Conservation (phyloP, 2,888 invertebrate species). For the Emmelina monodactyla region DNA sequence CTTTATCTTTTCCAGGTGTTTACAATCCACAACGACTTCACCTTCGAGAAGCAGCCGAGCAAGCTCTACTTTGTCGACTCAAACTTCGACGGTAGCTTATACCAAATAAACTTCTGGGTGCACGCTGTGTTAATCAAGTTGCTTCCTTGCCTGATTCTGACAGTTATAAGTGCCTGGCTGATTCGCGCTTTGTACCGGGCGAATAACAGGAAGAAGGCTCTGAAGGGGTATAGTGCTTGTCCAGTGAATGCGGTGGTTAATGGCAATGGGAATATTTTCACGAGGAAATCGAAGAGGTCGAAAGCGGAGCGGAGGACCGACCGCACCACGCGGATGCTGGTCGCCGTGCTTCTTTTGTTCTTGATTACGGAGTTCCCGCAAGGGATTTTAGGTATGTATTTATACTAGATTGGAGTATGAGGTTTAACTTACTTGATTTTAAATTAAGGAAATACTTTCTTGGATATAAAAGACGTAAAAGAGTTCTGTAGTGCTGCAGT, state of each 20-base stretch:
- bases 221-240: conserved; percentile 58
- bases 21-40: conserved; percentile 41
- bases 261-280: conserved; percentile 45
- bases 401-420: neutral
- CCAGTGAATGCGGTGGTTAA: conserved; percentile 36
- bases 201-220: conserved; percentile 70
- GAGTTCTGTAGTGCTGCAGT: too few species aligned
- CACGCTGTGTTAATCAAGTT: conserved; percentile 83
- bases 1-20: too few species aligned
- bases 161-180: conserved; percentile 76
- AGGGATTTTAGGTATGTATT: conserved; percentile 70
- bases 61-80: conserved; percentile 62
- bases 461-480: too few species aligned
- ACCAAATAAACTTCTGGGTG: conserved; percentile 81
- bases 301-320: conserved; percentile 65
- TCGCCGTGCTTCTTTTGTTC: conserved; percentile 87
- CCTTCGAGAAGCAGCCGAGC: conserved; percentile 25
- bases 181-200: conserved; percentile 76
- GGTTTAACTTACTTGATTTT: too few species aligned
- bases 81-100: conserved; percentile 66
- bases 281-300: conserved; percentile 43
- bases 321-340: conserved; percentile 87
- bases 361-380: conserved; percentile 91
- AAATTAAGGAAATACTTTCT: too few species aligned
- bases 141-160: conserved; percentile 79